Evolutionary conservation across 2,888 invertebrate species (phyloP), one percentile per base, ranked within the genome.

Genomic region (Abscondita cerata): DNA sequence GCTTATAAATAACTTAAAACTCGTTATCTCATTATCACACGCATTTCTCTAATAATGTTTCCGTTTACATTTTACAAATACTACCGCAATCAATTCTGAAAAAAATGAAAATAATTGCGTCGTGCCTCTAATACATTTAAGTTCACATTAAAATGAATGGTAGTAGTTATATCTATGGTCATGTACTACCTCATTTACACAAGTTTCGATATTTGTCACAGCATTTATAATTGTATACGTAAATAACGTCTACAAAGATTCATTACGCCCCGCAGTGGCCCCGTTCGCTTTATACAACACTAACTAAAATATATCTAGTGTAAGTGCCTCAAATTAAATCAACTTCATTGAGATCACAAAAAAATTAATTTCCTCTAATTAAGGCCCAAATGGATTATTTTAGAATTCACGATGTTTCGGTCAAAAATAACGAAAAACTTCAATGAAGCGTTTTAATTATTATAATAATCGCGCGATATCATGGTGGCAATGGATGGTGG

Each of bases 401-500:
- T 25, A 25, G 25, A 25, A 25, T 25, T 25, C 6, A 25, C 25
- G 25, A 25, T 25, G 25, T 25, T 2, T 64, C 60, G 61, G 58
- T 64, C 53, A 67, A 64, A 65, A 66, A 62, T 11, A 18, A 40
- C 4, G 4, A 44, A 44, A 44, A 18, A 44, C 16, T 44, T 44
- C 18, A 44, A 25, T 25, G 25, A 25, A 25, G 25, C 25, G 25
- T 4, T 25, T 25, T 25, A 65, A 44, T 58, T 72, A 72, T 73
- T 18, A 44, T 16, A 5, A 44, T n/a, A 74, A 75, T 76, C 74
- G 76, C 73, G 75, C 74, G 75, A 69, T 72, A 72, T 74, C 68
- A 72, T 70, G 75, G 73, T 68, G 75, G 74, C 70, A 75, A 74
- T 66, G 68, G 70, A 69, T 75, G 67, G 62, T 75, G 72, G 75